Evolutionary conservation across 2,888 invertebrate genomes (phyloP).

Genomic region (Adelphocoris suturalis): DNA sequence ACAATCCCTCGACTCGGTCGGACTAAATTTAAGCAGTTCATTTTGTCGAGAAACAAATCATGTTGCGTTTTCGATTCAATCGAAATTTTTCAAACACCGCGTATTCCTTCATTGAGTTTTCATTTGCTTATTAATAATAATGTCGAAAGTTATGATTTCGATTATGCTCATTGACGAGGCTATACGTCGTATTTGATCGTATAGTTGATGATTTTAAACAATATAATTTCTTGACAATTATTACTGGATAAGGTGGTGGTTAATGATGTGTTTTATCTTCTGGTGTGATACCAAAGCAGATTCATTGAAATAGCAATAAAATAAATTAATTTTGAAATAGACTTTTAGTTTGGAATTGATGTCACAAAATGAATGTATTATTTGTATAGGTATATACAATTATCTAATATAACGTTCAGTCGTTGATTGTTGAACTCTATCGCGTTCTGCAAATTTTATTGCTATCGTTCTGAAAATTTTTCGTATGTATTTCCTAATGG

Average conservation of each 20-base stretch:
- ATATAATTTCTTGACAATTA: not conserved
- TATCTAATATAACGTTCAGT: no score
- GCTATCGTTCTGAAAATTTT: no score
- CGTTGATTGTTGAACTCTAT: no score
- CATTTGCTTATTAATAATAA: not conserved
- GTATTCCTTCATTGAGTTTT: not conserved
- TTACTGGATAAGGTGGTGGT: constrained; percentile 4
- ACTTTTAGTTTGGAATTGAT: not conserved
- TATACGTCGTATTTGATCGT: no score
- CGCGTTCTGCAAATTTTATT: no score
- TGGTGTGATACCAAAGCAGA: constrained; percentile 7
- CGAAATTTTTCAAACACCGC: not conserved
- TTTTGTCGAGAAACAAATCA: not conserved
- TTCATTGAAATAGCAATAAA: not conserved
- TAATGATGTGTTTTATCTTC: not conserved
- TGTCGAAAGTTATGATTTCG: no score
- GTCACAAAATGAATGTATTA: no score
- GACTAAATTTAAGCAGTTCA: not conserved
- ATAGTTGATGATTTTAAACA: not conserved
- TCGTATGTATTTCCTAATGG: no score
- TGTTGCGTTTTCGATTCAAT: not conserved
- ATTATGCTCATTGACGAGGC: no score
- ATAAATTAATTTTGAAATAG: no score
- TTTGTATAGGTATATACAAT: no score
- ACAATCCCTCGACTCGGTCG: not conserved